Evolutionary conservation across 2,113 vertebrate species (phyloP), one percentile per base, ranked within the genome.

Genomic region (Martes martes): DNA sequence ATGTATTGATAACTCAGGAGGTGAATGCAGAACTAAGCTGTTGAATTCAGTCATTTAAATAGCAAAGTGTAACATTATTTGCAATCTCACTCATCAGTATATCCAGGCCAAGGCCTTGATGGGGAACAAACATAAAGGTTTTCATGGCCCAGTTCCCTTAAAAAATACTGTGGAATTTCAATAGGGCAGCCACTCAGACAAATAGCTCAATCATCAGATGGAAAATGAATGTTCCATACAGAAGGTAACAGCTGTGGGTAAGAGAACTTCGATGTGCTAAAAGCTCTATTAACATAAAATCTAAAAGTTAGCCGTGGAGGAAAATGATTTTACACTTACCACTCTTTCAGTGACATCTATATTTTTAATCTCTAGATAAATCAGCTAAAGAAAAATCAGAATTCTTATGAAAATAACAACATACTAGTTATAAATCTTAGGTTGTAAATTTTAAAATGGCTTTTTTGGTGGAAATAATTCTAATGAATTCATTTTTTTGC

Each of bases 391-490:
- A 39, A 95, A 89, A 11, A 86, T 55, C 55, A 96, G 11, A 93
- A 94, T 63, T 89, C 74, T 89, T 36, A 45, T 50, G 92, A 94
- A 89, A 91, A 82, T 33, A 65, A 84, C 14, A 88, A 26, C 55
- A 67, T 19, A 57, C 36, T 79, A 86, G 13, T 73, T 45, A 47
- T 6, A 45, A 42, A 39, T 92, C 84, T 78, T 93, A 65, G 47
- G 71, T 1, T 33, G 67, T 73, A 97, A 83, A 97, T 93, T 95
- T 63, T 92, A 76, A 67, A 95, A 28, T 45, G 4, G 63, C 31
- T 92, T 97, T 96, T 78, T 92, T 94, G 57, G 86, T 71, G 69
- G 61, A 97, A 96, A 96, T 79, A 92, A 95, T 2, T 92, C 87
- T 61, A 74, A 96, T 96, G 31, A 97, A 71, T 61, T 96, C 13